phyloP scores from a whole-genome alignment of 2,113 vertebrate genomes.

The Cacatua alba region DNA sequence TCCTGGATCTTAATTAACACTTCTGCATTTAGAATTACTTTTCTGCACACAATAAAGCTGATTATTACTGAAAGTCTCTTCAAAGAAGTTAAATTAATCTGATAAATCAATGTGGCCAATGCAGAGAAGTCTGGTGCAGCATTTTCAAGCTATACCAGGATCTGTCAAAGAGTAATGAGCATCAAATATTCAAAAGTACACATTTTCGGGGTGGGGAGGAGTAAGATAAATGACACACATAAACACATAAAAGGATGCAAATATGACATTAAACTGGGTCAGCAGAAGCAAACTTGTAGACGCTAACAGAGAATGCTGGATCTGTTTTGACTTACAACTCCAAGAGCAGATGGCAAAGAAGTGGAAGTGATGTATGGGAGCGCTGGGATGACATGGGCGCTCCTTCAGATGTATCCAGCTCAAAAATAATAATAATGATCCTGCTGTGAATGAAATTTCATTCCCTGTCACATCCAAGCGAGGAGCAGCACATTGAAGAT shows the following conservation, averaged over 20 bases:
- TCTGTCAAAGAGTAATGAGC: conserved; percentile 33
- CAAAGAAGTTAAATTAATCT: conserved; percentile 52
- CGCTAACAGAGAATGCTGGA: neutral
- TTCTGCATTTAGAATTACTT: conserved; percentile 36
- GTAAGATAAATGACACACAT: neutral
- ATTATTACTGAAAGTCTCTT: conserved; percentile 46
- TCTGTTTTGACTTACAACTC: neutral
- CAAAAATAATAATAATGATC: neutral
- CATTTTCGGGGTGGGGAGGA: neutral
- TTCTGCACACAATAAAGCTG: conserved; percentile 35
- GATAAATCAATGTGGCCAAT: conserved; percentile 35
- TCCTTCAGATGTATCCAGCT: neutral
- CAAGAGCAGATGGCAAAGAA: neutral
- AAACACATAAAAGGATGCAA: conserved; percentile 12
- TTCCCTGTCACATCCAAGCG: neutral
- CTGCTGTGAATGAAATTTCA: neutral
- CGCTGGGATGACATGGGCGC: neutral
- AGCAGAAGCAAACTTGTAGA: neutral
- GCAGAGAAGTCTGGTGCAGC: neutral
- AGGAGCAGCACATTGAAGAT: neutral
- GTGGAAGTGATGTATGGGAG: neutral
- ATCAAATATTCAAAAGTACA: neutral
- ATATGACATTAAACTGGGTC: neutral
- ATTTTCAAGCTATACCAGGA: neutral
- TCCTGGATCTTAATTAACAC: conserved; percentile 36